Evolutionary conservation across 2,797 vertebrate genomes (phyloP), one percentile per base, ranked within the genome.

Genomic region (Discoglossus pictus): DNA sequence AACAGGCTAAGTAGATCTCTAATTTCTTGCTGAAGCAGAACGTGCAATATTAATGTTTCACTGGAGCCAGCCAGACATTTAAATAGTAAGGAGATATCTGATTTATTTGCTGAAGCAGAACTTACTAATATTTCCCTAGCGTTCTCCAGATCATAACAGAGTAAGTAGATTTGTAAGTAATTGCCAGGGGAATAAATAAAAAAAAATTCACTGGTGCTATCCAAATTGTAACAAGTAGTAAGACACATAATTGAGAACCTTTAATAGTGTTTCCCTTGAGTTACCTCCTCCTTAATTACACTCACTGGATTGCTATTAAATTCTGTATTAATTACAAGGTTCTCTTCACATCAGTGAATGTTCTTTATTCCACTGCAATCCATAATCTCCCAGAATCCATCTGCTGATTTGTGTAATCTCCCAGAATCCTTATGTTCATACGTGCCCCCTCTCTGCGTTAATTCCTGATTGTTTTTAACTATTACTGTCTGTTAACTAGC

Each of bases 21-120:
- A n/a, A 47, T 62, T 42, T 58, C 25, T 15, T n/a, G 43, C 34
- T 34, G 23, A 24, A 56, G 51, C 21, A 70, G 36, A 31, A 24
- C 43, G 24, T 39, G 36, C 43, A 31, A 56, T 47, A 65, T 65
- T 65, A 56, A 65, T 65, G 24, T 50, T 56, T 56, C 36, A 9
- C 11, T 8, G 35, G 60, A 70, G 67, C 59, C 66, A 40, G 58
- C 21, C 34, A 70, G 44, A 51, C 61, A 71, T 51, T 58, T 50
- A 50, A 51, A 71, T 64, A 23, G 68, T 71, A 63, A 64, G 42
- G 52, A 34, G 60, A 71, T 71, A 58, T 52, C 52, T 18, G 44
- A 71, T 71, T 71, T 71, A 64, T 64, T 63, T 55, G 35, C 60
- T 56, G 60, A 63, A 62, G 67, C 58, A 63, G 67, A 63, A 56